Conservation (phyloP, 2,797 vertebrate species). For the Nyctalus aviator region DNA sequence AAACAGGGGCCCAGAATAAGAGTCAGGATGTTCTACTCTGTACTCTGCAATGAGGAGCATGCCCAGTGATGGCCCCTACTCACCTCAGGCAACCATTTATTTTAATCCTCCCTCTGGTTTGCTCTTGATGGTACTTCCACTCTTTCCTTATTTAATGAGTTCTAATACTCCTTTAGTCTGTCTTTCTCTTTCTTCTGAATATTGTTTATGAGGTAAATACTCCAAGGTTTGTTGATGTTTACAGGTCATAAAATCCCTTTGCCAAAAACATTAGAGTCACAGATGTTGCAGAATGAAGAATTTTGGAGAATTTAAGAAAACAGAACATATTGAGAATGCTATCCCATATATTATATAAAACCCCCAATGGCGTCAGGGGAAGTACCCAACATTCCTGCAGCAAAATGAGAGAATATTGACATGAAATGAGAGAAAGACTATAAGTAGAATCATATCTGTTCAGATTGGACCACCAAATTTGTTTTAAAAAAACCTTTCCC, state of each 20-base stretch:
- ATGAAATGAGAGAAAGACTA: background rate
- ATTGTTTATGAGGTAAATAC: conserved; percentile 37
- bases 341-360: background rate
- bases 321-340: background rate
- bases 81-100: background rate
- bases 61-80: background rate
- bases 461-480: background rate
- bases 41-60: background rate
- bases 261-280: conserved; percentile 20
- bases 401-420: background rate
- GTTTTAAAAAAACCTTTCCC: background rate
- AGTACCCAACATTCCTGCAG: background rate
- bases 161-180: background rate
- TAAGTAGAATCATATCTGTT: background rate
- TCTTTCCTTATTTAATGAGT: background rate
- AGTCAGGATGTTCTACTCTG: background rate
- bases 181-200: conserved; percentile 6
- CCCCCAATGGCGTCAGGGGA: background rate
- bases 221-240: background rate
- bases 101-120: background rate
- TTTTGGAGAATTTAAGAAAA: background rate
- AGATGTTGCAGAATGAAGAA: background rate
- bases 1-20: background rate
- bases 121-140: background rate
- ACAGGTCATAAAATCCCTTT: background rate